These are phyloP conservation scores for Helogale parvula DNA, from an alignment of 2,113 vertebrate species.

Conservation along the genomic window DNA sequence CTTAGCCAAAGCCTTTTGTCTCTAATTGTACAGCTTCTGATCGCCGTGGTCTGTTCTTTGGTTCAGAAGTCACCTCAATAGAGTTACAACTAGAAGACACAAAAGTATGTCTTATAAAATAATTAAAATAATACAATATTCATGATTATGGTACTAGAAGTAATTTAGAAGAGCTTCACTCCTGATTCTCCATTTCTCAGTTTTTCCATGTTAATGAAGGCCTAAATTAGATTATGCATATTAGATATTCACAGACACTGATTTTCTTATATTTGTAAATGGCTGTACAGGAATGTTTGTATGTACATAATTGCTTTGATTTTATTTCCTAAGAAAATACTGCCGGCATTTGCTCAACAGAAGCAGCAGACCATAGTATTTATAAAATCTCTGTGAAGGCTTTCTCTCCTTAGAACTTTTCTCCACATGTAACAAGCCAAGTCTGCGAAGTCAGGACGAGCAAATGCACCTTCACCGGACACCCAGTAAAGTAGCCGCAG, in stretches of 20 bases:
- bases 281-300: background rate
- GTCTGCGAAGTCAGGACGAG: constrained; percentile 87
- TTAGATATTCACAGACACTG: background rate
- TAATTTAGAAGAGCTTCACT: background rate
- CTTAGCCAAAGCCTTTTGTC: background rate
- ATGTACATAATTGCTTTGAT: background rate
- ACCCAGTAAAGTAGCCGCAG: constrained; percentile 80
- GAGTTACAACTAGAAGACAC: background rate
- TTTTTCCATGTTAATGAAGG: background rate
- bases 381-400: constrained; percentile 86
- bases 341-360: background rate
- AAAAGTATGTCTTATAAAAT: background rate
- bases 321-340: background rate
- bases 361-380: constrained; percentile 69
- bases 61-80: constrained; percentile 51
- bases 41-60: background rate
- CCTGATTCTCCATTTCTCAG: background rate
- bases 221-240: background rate
- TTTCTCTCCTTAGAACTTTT: constrained; percentile 84
- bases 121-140: background rate
- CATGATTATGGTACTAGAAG: background rate
- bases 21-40: constrained; percentile 51
- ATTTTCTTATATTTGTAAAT: background rate
- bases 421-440: constrained; percentile 81
- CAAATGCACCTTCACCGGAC: constrained; percentile 82